A percentile compares a stretch with the other conserved stretches of the same genome.
These are phyloP conservation scores for Chrysochloris asiatica DNA, from an alignment of 2,113 vertebrate genomes.

Conservation along the genomic window DNA sequence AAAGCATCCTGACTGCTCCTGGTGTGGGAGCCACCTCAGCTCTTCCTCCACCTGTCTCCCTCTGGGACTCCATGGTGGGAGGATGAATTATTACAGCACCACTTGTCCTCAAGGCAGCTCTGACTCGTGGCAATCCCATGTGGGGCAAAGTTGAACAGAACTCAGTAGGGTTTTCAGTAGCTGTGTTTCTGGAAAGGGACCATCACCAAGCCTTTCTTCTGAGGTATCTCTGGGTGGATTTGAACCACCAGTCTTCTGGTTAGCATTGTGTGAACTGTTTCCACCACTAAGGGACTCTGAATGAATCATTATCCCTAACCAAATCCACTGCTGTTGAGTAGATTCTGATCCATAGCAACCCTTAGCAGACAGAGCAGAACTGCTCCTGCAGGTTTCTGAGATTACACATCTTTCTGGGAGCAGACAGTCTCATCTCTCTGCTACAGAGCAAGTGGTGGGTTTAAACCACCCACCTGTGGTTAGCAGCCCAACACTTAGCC, in stretches of 20 bases:
- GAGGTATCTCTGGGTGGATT: background rate
- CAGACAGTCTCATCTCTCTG: background rate
- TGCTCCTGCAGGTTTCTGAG: background rate
- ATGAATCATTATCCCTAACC: background rate
- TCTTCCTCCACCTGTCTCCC: background rate
- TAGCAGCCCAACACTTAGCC: background rate
- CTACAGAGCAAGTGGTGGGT: background rate
- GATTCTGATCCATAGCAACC: background rate
- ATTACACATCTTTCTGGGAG: background rate
- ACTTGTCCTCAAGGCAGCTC: too few relatives aligned
- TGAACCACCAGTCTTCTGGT: background rate
- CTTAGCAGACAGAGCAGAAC: background rate
- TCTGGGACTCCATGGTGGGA: too few relatives aligned
- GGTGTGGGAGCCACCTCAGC: background rate
- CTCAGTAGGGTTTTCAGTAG: too few relatives aligned
- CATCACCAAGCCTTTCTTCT: too few relatives aligned
- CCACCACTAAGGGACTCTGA: background rate
- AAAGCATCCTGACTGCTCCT: background rate
- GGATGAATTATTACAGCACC: too few relatives aligned
- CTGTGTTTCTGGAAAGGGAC: background rate
- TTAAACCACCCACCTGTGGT: background rate
- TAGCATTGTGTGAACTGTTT: background rate
- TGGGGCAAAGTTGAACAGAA: too few relatives aligned
- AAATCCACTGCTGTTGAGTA: background rate
- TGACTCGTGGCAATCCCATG: too few relatives aligned